Evolutionary conservation across 2,888 invertebrate species (phyloP).

Genomic region (Pachliopta kotzebuea): DNA sequence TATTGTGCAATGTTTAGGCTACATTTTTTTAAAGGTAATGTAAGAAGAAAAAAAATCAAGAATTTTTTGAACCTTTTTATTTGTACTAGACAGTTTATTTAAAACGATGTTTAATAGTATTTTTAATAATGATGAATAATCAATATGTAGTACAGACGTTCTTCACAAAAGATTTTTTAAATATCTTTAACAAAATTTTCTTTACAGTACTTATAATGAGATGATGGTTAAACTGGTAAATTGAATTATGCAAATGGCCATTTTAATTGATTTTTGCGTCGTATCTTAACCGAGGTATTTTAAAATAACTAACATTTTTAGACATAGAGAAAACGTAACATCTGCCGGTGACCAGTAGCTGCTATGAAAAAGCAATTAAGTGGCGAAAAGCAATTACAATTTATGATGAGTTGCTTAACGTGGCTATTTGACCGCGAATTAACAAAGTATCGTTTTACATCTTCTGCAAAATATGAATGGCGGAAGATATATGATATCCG

Average conservation of each 20-base stretch:
- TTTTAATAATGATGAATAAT: too few species aligned
- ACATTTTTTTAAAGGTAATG: too few species aligned
- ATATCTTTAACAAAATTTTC: background rate
- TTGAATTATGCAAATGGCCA: background rate
- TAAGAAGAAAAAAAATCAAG: too few species aligned
- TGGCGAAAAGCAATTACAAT: constrained; percentile 52
- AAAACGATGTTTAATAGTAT: too few species aligned
- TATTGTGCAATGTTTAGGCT: too few species aligned
- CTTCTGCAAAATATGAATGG: constrained; percentile 50
- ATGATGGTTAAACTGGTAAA: background rate
- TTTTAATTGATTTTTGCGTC: background rate
- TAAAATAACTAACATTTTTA: background rate
- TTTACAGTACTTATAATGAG: background rate
- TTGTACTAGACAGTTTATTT: too few species aligned
- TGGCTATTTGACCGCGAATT: constrained; percentile 65
- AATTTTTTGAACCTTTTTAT: too few species aligned
- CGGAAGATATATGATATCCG: constrained; percentile 53
- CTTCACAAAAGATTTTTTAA: too few species aligned
- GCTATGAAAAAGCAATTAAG: constrained; percentile 51
- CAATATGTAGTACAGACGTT: too few species aligned
- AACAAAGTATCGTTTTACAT: constrained; percentile 57
- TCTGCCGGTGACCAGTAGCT: constrained; percentile 48
- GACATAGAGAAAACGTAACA: constrained; percentile 37
- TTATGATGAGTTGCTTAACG: constrained; percentile 51
- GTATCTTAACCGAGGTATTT: background rate